These are phyloP conservation scores for Phortica magna DNA, from an alignment of 2,888 invertebrate species.

Conservation along the genomic window DNA sequence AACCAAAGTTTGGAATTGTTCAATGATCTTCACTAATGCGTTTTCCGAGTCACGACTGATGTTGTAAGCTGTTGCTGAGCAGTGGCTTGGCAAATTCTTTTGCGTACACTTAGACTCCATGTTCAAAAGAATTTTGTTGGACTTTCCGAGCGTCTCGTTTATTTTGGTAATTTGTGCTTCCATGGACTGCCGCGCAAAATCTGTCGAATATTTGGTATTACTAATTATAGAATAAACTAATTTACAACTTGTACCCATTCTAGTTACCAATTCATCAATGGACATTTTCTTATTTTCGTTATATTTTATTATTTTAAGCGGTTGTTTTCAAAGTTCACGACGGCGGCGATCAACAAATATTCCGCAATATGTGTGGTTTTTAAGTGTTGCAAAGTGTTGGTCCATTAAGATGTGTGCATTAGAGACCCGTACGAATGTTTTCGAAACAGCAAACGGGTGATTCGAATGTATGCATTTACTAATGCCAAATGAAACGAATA, in stretches of 20 bases:
- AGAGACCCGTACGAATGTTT: too few species aligned
- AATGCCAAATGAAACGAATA: too few species aligned
- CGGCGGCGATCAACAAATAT: neutral
- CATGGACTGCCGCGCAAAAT: slow-evolving; percentile 52
- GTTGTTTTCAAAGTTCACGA: neutral
- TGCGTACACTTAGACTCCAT: slow-evolving; percentile 61
- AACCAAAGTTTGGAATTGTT: slow-evolving; percentile 59
- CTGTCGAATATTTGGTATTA: slow-evolving; percentile 44
- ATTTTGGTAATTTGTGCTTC: slow-evolving; percentile 58
- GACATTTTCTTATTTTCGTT: slow-evolving; percentile 19
- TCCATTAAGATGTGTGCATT: too few species aligned
- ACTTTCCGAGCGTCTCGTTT: slow-evolving; percentile 69
- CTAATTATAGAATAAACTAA: neutral
- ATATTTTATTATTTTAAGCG: neutral
- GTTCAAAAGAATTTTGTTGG: slow-evolving; percentile 71
- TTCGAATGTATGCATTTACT: too few species aligned
- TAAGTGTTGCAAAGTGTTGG: too few species aligned
- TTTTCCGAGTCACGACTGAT: slow-evolving; percentile 60
- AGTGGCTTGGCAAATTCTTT: slow-evolving; percentile 3
- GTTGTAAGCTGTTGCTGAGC: slow-evolving; percentile 44
- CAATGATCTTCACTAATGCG: slow-evolving; percentile 61
- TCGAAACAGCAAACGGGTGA: too few species aligned
- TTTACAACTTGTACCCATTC: slow-evolving; percentile 59
- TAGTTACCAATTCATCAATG: slow-evolving; percentile 61
- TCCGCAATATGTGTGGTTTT: too few species aligned